A percentile compares a stretch with the other conserved stretches of the same genome.
phyloP scores from a whole-genome alignment of 2,888 invertebrate species.

The Chrysolina haemoptera region DNA sequence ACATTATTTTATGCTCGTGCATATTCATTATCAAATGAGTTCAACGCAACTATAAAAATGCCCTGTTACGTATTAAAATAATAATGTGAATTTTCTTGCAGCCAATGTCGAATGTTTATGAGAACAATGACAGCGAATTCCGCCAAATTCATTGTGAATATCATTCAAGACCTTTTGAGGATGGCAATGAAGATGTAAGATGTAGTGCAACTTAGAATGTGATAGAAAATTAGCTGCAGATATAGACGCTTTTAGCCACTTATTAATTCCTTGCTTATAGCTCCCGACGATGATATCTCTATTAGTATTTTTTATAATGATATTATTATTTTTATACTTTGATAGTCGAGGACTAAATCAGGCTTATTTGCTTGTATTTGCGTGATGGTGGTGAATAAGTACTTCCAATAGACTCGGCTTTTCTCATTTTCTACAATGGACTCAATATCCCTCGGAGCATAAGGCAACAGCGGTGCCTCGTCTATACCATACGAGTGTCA shows the following conservation, averaged over 20 bases:
- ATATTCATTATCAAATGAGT: no score
- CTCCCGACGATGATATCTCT: no score
- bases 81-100: constrained; percentile 28
- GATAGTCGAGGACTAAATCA: no score
- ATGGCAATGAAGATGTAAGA: constrained; percentile 38
- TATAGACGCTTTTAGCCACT: constrained; percentile 5
- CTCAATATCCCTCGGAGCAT: no score
- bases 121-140: constrained; percentile 37
- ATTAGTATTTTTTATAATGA: not conserved
- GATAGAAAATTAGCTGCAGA: not conserved
- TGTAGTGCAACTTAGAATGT: constrained; percentile 27
- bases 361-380: no score
- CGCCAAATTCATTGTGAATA: constrained; percentile 35
- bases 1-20: no score
- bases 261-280: not conserved
- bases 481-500: no score
- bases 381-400: no score
- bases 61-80: not conserved
- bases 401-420: no score
- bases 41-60: not conserved
- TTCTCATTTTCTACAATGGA: no score
- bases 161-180: constrained; percentile 27
- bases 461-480: no score
- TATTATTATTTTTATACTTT: no score
- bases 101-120: constrained; percentile 34